Percentiles rank a stretch among this genome's conserved stretches.
Conservation (phyloP, 2,888 invertebrate species). For the Sinentomon sp. region DNA sequence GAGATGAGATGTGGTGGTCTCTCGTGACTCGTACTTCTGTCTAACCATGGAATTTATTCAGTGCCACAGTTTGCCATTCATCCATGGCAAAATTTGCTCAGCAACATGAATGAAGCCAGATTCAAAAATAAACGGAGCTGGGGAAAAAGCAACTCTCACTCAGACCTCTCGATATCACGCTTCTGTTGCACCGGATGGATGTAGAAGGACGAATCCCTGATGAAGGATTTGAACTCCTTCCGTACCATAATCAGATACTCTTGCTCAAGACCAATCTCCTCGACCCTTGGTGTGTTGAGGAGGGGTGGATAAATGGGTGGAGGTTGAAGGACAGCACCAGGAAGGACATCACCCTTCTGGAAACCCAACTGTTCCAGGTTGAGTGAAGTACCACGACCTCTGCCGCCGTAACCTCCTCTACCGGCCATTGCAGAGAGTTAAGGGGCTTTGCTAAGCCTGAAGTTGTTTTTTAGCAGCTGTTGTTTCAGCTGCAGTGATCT, state of each 20-base stretch:
- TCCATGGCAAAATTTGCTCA: too few relatives aligned
- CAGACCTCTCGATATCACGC: slow-evolving; percentile 21
- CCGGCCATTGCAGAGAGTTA: slow-evolving; percentile 19
- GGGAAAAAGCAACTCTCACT: too few relatives aligned
- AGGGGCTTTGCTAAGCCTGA: background rate
- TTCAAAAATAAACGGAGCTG: too few relatives aligned
- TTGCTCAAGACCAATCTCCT: slow-evolving; percentile 16
- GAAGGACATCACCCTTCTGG: slow-evolving; percentile 21
- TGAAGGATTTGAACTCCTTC: slow-evolving; percentile 20
- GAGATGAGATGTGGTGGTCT: too few relatives aligned
- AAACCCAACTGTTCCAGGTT: slow-evolving; percentile 22
- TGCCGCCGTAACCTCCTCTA: slow-evolving; percentile 19
- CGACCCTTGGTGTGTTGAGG: slow-evolving; percentile 24
- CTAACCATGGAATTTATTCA: too few relatives aligned
- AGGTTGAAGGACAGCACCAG: slow-evolving; percentile 21
- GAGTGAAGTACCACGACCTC: slow-evolving; percentile 20
- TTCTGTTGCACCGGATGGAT: slow-evolving; percentile 17
- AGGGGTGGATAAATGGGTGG: slow-evolving; percentile 23
- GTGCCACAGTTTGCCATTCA: too few relatives aligned
- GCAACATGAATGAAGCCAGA: too few relatives aligned
- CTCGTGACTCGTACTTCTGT: too few relatives aligned
- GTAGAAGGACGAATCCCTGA: slow-evolving; percentile 20
- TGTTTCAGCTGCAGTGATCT: slow-evolving; percentile 13
- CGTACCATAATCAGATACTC: slow-evolving; percentile 21
- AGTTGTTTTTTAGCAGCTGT: too few relatives aligned